These are phyloP conservation scores for Macquaria ambigua DNA, from an alignment of 2,113 vertebrate species.

Conservation along the genomic window DNA sequence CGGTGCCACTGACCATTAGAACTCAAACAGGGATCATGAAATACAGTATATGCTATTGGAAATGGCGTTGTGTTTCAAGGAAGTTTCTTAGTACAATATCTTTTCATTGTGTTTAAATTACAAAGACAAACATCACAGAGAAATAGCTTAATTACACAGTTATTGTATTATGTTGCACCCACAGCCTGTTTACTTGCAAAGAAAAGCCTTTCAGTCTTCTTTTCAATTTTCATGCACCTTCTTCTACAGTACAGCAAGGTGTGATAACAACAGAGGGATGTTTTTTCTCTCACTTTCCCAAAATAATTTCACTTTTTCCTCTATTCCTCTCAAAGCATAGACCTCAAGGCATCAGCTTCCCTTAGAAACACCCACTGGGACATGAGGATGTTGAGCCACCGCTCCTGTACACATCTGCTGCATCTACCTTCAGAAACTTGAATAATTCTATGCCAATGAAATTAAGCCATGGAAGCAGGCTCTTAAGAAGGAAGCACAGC, in stretches of 20 bases:
- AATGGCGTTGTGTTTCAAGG: not conserved
- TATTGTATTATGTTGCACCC: not conserved
- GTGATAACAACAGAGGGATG: constrained; percentile 25
- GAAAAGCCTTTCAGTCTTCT: not conserved
- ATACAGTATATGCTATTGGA: not conserved
- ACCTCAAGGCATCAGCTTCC: constrained; percentile 29
- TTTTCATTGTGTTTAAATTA: not conserved
- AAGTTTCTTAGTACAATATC: not conserved
- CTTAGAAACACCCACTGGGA: constrained; percentile 41
- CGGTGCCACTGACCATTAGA: not conserved
- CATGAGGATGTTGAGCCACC: constrained; percentile 42
- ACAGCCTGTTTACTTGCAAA: not conserved
- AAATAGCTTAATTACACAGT: not conserved
- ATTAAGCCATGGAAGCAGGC: constrained; percentile 36
- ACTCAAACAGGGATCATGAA: not conserved
- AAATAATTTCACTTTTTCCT: constrained; percentile 23
- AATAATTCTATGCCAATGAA: constrained; percentile 25
- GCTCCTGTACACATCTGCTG: constrained; percentile 61
- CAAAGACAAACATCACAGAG: not conserved
- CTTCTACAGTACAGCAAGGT: not conserved
- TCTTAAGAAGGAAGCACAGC: constrained; percentile 30
- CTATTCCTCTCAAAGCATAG: constrained; percentile 20
- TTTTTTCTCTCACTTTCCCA: not conserved
- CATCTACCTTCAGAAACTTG: constrained; percentile 33
- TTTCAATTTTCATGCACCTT: not conserved